A percentile compares a stretch with the other conserved stretches of the same genome.
Evolutionary conservation across 2,888 invertebrate genomes (phyloP).

Genomic region (Petrolisthes cinctipes): DNA sequence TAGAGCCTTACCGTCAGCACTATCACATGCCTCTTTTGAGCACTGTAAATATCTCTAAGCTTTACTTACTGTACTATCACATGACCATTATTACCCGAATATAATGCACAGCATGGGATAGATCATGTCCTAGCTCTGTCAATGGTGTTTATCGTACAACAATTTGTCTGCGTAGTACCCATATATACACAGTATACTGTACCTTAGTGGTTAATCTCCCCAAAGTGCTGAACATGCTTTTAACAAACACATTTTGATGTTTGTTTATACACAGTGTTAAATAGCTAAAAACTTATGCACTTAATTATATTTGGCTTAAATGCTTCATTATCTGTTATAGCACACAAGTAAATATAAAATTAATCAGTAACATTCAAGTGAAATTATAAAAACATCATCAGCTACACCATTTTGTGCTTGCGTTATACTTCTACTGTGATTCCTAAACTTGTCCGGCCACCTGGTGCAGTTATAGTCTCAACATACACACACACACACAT

Average conservation of each 20-base stretch:
- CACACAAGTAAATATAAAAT: constrained; percentile 10
- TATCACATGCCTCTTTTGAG: too few relatives aligned
- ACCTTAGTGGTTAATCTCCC: not conserved
- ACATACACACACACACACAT: too few relatives aligned
- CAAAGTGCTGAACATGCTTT: constrained; percentile 7
- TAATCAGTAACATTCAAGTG: constrained; percentile 3
- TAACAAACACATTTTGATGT: constrained; percentile 6
- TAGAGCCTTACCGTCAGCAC: too few relatives aligned
- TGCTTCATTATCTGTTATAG: not conserved
- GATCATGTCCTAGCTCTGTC: too few relatives aligned
- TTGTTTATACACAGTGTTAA: constrained; percentile 11
- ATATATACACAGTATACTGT: too few relatives aligned
- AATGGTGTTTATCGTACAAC: too few relatives aligned
- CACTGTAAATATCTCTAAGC: too few relatives aligned
- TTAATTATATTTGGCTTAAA: constrained; percentile 10
- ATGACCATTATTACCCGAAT: too few relatives aligned
- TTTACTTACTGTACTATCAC: too few relatives aligned
- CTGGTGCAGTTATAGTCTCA: not conserved
- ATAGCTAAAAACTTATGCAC: not conserved
- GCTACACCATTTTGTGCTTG: constrained; percentile 30
- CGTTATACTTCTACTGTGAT: constrained; percentile 26
- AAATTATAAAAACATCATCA: not conserved
- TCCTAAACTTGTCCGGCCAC: not conserved
- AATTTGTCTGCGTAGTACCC: too few relatives aligned
- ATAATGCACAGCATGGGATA: too few relatives aligned